phyloP scores from a whole-genome alignment of 2,888 invertebrate genomes.

The Amblyjoppa fuscipennis region DNA sequence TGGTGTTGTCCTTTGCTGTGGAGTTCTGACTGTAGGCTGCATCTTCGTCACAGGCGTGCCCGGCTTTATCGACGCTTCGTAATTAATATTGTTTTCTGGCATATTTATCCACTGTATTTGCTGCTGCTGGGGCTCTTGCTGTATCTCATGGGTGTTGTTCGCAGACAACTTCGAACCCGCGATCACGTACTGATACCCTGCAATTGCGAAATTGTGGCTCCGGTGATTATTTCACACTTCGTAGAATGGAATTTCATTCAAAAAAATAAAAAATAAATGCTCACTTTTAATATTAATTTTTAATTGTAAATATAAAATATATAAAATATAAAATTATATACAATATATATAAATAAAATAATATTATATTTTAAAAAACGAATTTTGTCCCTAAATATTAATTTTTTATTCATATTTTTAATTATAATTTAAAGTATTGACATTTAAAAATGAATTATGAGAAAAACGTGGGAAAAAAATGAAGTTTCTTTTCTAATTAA shows the following conservation, averaged over 20 bases:
- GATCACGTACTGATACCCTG: conserved; percentile 67
- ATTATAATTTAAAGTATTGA: too few relatives aligned
- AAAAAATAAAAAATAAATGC: background rate
- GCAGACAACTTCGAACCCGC: conserved; percentile 63
- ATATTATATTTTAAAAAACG: too few relatives aligned
- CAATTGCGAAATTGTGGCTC: conserved; percentile 43
- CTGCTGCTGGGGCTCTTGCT: conserved; percentile 56
- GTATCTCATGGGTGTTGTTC: conserved; percentile 58
- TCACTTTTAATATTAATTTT: background rate
- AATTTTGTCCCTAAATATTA: too few relatives aligned
- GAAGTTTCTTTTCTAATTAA: too few relatives aligned
- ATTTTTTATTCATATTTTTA: too few relatives aligned
- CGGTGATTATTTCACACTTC: background rate
- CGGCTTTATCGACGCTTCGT: conserved; percentile 59
- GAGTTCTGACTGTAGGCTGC: conserved; percentile 74
- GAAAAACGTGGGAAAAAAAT: too few relatives aligned
- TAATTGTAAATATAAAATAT: too few relatives aligned
- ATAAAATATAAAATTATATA: too few relatives aligned
- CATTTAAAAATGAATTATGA: too few relatives aligned
- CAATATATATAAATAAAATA: too few relatives aligned
- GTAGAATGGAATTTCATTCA: background rate
- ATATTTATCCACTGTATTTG: conserved; percentile 80
- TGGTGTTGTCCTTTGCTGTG: conserved; percentile 73
- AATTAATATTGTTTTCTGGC: conserved; percentile 77
- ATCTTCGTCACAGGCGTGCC: conserved; percentile 45